Conservation (phyloP, 2,113 vertebrate species). For the Lates calcarifer region DNA sequence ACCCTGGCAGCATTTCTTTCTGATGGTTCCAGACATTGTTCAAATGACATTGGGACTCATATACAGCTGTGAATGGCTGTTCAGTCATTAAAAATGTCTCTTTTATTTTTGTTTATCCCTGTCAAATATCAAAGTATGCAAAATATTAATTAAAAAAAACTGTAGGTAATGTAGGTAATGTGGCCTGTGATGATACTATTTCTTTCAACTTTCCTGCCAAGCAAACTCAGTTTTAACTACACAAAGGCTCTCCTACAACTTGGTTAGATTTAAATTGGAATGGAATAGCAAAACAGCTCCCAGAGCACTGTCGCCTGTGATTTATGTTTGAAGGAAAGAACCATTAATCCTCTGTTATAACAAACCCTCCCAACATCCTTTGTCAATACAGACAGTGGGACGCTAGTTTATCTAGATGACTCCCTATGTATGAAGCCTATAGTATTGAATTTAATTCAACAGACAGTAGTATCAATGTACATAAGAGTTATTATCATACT, state of each 20-base stretch:
- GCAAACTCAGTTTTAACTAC: neutral
- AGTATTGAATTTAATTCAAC: constrained; percentile 10
- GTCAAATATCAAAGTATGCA: no score
- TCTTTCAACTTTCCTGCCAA: neutral
- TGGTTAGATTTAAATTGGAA: constrained; percentile 35
- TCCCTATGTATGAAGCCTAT: neutral
- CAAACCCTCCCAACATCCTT: constrained; percentile 5
- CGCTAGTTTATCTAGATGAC: constrained; percentile 26
- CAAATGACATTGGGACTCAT: neutral
- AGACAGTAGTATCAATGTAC: neutral
- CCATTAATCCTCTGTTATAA: constrained; percentile 50
- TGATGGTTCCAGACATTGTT: neutral
- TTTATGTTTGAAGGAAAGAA: constrained; percentile 39
- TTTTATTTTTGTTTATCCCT: neutral
- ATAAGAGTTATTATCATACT: neutral
- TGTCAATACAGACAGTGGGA: neutral
- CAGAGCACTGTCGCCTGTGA: constrained; percentile 32
- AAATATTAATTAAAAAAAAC: neutral
- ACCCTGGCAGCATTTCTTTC: constrained; percentile 2
- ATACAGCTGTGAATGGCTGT: no score
- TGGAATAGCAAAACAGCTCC: constrained; percentile 13
- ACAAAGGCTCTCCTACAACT: constrained; percentile 11
- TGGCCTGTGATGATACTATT: neutral
- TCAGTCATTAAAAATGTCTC: neutral
- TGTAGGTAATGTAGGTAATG: neutral